phyloP scores from a whole-genome alignment of 2,888 invertebrate species.

The Prosapia bicincta region DNA sequence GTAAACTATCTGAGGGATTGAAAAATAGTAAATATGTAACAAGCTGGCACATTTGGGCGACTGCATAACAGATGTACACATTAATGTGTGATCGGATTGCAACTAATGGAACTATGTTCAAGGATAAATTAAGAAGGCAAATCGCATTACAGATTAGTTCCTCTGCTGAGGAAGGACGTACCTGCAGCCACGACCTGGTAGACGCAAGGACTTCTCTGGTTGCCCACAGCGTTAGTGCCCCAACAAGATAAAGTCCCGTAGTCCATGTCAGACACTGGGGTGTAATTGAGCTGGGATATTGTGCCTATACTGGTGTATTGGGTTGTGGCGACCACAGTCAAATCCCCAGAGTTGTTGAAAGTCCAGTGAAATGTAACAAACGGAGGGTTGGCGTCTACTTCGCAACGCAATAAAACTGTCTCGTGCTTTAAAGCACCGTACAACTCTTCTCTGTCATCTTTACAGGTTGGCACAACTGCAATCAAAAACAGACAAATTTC shows the following conservation, averaged over 20 bases:
- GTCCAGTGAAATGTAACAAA: constrained; percentile 86
- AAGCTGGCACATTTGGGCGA: no score
- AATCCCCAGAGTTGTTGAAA: constrained; percentile 87
- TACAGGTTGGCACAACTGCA: constrained; percentile 76
- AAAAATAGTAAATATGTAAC: no score
- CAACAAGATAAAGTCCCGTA: constrained; percentile 87
- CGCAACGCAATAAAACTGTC: constrained; percentile 79
- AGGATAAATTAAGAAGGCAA: background rate
- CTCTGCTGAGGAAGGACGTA: constrained; percentile 45
- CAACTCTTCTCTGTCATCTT: constrained; percentile 72
- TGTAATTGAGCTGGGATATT: constrained; percentile 74
- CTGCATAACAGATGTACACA: no score
- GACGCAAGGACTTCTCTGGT: constrained; percentile 78
- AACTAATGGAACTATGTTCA: no score
- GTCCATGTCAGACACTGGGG: constrained; percentile 82
- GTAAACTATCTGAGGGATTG: no score
- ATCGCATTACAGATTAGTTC: background rate
- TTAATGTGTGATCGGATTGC: no score
- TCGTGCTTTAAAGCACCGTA: constrained; percentile 86
- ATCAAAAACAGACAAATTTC: no score
- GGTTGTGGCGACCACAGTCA: constrained; percentile 69
- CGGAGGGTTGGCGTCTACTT: constrained; percentile 86
- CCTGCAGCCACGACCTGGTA: constrained; percentile 85
- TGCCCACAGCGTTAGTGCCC: constrained; percentile 79
- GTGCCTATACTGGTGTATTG: constrained; percentile 65